Conservation (phyloP, 2,888 invertebrate species). For the Branchellion lobata region DNA sequence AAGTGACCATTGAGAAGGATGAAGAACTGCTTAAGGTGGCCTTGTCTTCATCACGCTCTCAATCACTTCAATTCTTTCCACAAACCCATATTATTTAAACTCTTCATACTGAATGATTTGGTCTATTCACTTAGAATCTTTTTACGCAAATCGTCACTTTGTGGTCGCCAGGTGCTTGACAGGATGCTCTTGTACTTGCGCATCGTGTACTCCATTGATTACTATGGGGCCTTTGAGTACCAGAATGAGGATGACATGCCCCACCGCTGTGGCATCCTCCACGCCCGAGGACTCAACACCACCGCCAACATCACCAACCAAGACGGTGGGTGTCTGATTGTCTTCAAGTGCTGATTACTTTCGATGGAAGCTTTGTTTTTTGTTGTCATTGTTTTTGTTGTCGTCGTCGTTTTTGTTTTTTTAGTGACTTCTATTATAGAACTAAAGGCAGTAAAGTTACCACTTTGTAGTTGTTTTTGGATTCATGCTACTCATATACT, state of each 20-base stretch:
- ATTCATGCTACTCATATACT: too few species aligned
- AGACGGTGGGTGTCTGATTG: constrained; percentile 58
- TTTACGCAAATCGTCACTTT: not conserved
- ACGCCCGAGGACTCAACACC: constrained; percentile 86
- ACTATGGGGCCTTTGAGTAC: constrained; percentile 97
- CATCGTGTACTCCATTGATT: constrained; percentile 96
- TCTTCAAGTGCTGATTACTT: not conserved
- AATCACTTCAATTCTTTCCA: not conserved
- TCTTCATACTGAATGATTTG: not conserved
- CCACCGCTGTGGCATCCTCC: constrained; percentile 95
- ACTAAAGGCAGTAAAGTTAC: too few species aligned
- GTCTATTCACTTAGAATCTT: not conserved
- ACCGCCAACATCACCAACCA: constrained; percentile 69
- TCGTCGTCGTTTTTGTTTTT: too few species aligned
- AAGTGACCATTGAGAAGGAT: constrained; percentile 70
- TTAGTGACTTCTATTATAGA: too few species aligned
- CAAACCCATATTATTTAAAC: not conserved
- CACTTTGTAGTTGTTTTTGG: not conserved
- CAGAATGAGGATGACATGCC: constrained; percentile 99
- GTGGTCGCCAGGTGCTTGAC: constrained; percentile 66
- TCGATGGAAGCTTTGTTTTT: not conserved
- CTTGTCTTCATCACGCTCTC: not conserved
- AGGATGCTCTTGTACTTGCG: constrained; percentile 87
- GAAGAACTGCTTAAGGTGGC: constrained; percentile 71
- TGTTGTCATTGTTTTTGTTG: too few species aligned